Evolutionary conservation across 2,797 vertebrate genomes (phyloP), one percentile per base, ranked within the genome.

Genomic region (Mormyrus proboscirostris): DNA sequence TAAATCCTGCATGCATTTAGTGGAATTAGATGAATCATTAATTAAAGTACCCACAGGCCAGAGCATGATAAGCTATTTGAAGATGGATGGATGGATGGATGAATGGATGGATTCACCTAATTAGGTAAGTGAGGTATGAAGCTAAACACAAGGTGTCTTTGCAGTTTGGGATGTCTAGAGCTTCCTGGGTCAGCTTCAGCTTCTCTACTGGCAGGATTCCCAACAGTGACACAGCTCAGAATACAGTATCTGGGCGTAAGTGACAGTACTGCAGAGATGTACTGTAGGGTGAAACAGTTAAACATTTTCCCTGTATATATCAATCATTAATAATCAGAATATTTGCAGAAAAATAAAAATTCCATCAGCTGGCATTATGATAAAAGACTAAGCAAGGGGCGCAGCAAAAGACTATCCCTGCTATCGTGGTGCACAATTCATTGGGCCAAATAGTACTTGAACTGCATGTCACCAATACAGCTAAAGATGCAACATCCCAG

Each of bases 1-100:
- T 14, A 88, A 88, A 88, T n/a, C 83, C 25, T 53, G 83, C 49
- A 86, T 51, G n/a, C 51, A 44, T 88, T 88, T 22, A 69, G 53
- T 22, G 41, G 14, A 73, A 69, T 88, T 50, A 88, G 87, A 49
- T 41, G 16, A 25, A 88, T 69, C 12, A 87, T 86, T 53, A 86
- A 85, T 50, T 85, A 49, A 29, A 79, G 38, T 3, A 44, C 33
- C 73, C 38, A 44, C 7, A 44, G 44, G 38, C 38, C 73, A 38
- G 73, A 79, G 33, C 19, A 44, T 6, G 73, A 79, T n/a, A 79
- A 79, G 38, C 2, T 41, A 16, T 41, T 79, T n/a, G 33, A 79
- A 79, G 33, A 44, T 79, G 73, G 73, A 79, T 79, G 73, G 73
- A 79, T 79, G 73, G 38, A 44, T 44, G 65, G 16, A 73, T 73